Percentiles rank a stretch among this genome's conserved stretches.
phyloP scores from a whole-genome alignment of 2,797 vertebrate species.

The Sandelia bainsii region DNA sequence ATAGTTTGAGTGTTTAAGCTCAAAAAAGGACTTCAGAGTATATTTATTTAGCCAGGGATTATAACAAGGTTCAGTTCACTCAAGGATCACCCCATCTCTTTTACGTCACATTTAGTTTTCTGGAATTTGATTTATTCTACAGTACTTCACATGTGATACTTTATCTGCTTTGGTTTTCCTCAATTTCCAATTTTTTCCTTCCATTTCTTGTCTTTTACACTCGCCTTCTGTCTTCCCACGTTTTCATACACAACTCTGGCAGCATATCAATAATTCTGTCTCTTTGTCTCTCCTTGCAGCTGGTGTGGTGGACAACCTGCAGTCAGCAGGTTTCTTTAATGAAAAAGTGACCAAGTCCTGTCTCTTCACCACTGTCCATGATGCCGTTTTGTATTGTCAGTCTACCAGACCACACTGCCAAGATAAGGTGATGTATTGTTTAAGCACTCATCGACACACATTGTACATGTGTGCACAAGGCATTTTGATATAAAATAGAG shows the following conservation, averaged over 20 bases:
- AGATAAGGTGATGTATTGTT: slow-evolving; percentile 40
- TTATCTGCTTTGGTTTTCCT: neutral
- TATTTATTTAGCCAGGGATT: slow-evolving; percentile 24
- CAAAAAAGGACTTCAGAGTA: neutral
- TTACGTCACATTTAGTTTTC: too few relatives aligned
- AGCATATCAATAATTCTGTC: neutral
- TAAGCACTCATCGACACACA: neutral
- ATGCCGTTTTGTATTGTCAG: slow-evolving; percentile 84
- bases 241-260: fast-evolving
- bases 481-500: neutral
- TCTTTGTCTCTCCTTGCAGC: slow-evolving; percentile 38
- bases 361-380: slow-evolving; percentile 89
- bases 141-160: neutral
- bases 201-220: neutral
- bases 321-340: slow-evolving; percentile 89
- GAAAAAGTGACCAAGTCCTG: slow-evolving; percentile 88
- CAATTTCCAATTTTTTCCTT: neutral
- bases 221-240: neutral
- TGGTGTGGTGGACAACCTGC: slow-evolving; percentile 86
- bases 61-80: slow-evolving; percentile 11
- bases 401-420: slow-evolving; percentile 2
- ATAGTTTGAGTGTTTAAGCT: neutral
- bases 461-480: neutral
- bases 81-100: neutral
- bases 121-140: neutral